Percentiles rank a stretch among this genome's conserved stretches.
These are phyloP conservation scores for Meriones unguiculatus DNA, from an alignment of 2,113 vertebrate genomes.

Conservation along the genomic window DNA sequence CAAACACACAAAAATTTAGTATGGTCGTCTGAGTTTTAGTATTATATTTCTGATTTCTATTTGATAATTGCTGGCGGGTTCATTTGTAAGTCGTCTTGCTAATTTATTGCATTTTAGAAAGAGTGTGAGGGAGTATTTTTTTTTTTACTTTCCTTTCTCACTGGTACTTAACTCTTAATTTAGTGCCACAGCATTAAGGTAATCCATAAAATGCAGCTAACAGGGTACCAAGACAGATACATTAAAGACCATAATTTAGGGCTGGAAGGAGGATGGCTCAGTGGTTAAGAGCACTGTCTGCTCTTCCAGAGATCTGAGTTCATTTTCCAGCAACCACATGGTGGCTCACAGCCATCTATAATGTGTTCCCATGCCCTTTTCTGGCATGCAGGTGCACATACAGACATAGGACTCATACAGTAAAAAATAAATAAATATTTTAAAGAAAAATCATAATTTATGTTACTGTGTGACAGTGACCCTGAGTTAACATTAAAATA, in stretches of 20 bases:
- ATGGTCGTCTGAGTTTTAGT: neutral
- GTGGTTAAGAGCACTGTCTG: too few relatives aligned
- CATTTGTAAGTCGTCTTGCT: constrained; percentile 33
- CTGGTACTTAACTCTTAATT: constrained; percentile 25
- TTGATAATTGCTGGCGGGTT: neutral
- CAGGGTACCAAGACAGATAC: constrained; percentile 9
- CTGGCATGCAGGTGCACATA: too few relatives aligned
- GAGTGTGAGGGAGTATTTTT: neutral
- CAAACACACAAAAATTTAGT: constrained; percentile 15
- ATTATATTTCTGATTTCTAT: constrained; percentile 10
- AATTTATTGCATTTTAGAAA: constrained; percentile 43
- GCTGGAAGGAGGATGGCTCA: too few relatives aligned
- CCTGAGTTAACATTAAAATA: constrained; percentile 52
- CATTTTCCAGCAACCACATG: too few relatives aligned
- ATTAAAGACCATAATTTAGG: constrained; percentile 23
- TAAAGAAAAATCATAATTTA: neutral
- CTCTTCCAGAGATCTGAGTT: too few relatives aligned
- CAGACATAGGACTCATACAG: too few relatives aligned
- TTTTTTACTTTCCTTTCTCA: neutral
- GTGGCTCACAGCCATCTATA: too few relatives aligned
- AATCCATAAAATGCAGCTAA: constrained; percentile 43
- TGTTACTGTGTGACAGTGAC: neutral
- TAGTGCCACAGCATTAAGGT: constrained; percentile 2
- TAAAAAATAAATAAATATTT: too few relatives aligned
- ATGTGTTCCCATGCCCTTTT: too few relatives aligned